These are phyloP conservation scores for Latheticus oryzae DNA, from an alignment of 2,888 invertebrate species.

Conservation along the genomic window DNA sequence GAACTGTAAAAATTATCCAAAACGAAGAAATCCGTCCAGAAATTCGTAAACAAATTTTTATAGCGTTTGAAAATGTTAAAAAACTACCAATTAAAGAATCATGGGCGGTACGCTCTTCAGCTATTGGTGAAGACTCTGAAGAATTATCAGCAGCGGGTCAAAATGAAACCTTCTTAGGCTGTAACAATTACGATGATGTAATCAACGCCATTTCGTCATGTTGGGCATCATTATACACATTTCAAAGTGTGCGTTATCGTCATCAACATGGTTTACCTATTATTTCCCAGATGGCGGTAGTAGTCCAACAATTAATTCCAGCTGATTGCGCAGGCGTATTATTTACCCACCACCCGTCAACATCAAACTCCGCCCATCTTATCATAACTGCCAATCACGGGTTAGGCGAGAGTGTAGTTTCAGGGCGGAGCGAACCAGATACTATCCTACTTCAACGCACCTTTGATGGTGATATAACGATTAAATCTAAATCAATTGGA, in stretches of 20 bases:
- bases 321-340: conserved; percentile 82
- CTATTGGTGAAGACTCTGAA: conserved; percentile 83
- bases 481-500: conserved; percentile 68
- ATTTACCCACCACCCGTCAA: conserved; percentile 83
- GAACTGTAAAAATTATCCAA: conserved; percentile 66
- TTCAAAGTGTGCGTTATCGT: conserved; percentile 81
- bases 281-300: conserved; percentile 79
- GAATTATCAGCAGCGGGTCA: conserved; percentile 87
- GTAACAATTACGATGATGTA: conserved; percentile 69
- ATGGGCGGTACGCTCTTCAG: conserved; percentile 56
- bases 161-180: conserved; percentile 82
- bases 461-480: conserved; percentile 65
- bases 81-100: not conserved
- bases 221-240: conserved; percentile 86
- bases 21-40: conserved; percentile 50
- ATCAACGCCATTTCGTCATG: conserved; percentile 74
- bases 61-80: conserved; percentile 33
- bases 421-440: conserved; percentile 82
- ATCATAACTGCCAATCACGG: conserved; percentile 85
- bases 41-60: conserved; percentile 59
- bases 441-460: conserved; percentile 72
- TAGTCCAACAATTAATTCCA: conserved; percentile 81
- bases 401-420: conserved; percentile 87
- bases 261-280: conserved; percentile 81
- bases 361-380: conserved; percentile 75